Conservation (phyloP, 2,888 invertebrate species). For the Dione vanillae region DNA sequence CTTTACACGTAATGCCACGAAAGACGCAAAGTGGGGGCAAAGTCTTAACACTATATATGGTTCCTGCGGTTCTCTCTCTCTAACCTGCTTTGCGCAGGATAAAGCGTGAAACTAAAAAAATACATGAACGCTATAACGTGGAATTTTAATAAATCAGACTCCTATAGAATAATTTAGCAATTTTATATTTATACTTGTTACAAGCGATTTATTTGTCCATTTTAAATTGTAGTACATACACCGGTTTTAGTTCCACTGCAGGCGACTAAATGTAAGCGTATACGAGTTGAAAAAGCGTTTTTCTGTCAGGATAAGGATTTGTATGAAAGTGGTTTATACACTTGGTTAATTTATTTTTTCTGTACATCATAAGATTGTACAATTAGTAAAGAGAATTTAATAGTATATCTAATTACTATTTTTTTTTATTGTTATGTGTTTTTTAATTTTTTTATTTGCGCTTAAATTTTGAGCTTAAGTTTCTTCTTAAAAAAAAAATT, state of each 20-base stretch:
- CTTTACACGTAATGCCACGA: too few species aligned
- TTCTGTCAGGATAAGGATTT: constrained; percentile 10
- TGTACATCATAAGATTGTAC: not conserved
- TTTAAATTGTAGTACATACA: constrained; percentile 31
- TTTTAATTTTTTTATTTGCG: too few species aligned
- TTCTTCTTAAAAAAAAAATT: too few species aligned
- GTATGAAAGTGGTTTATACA: constrained; percentile 9
- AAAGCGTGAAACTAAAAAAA: not conserved
- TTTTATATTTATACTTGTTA: constrained; percentile 33
- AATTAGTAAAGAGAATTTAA: too few species aligned
- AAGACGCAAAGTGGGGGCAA: too few species aligned
- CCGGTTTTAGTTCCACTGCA: constrained; percentile 38
- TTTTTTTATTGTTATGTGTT: too few species aligned
- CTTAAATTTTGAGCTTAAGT: too few species aligned
- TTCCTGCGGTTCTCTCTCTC: not conserved
- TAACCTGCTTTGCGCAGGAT: not conserved
- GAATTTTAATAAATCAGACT: not conserved
- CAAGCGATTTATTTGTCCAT: constrained; percentile 37
- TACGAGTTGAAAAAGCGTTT: constrained; percentile 40
- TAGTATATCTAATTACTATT: too few species aligned
- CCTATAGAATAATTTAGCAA: constrained; percentile 17
- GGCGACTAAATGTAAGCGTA: constrained; percentile 36
- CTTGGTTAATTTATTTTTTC: not conserved
- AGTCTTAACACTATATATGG: too few species aligned
- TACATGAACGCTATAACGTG: not conserved